A percentile compares a stretch with the other conserved stretches of the same genome.
These are phyloP conservation scores for Ariopsis seemanni DNA, from an alignment of 2,113 vertebrate genomes.

Conservation along the genomic window DNA sequence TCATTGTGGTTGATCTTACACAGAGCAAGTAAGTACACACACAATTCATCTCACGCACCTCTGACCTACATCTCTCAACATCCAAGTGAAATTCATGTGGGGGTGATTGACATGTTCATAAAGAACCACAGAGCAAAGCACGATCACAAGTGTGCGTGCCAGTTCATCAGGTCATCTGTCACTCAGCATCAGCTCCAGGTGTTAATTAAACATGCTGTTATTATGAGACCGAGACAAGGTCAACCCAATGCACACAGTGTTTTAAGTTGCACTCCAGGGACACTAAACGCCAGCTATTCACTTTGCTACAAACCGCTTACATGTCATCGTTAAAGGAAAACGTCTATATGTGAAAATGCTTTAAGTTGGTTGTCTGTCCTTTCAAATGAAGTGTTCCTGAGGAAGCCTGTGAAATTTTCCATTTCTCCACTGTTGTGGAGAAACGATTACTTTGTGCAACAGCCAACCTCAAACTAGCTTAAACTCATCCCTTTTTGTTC, in stretches of 20 bases:
- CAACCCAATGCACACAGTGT: background rate
- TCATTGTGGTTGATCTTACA: conserved; percentile 52
- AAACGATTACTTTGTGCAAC: background rate
- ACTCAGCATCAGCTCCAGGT: conserved; percentile 21
- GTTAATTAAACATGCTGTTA: conserved; percentile 22
- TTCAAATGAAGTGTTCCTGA: background rate
- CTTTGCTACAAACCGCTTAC: conserved; percentile 2
- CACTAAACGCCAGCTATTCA: conserved; percentile 6
- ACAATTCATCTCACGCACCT: background rate
- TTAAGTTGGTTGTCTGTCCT: background rate
- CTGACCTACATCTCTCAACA: conserved; percentile 17
- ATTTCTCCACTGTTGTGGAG: background rate
- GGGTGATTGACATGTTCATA: conserved; percentile 33
- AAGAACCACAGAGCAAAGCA: background rate
- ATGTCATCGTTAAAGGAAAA: background rate
- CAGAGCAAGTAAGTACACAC: conserved; percentile 52
- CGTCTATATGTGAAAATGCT: background rate
- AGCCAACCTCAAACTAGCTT: background rate
- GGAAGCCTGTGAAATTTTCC: background rate
- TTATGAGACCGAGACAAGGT: conserved; percentile 23
- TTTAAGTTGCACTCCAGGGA: conserved; percentile 15
- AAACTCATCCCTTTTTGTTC: background rate
- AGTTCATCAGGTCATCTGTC: conserved; percentile 2
- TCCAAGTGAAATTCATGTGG: background rate
- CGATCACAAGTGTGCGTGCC: background rate